A percentile compares a stretch with the other conserved stretches of the same genome.
These are phyloP conservation scores for Todiramphus chloris DNA, from an alignment of 2,113 vertebrate genomes.

Conservation along the genomic window DNA sequence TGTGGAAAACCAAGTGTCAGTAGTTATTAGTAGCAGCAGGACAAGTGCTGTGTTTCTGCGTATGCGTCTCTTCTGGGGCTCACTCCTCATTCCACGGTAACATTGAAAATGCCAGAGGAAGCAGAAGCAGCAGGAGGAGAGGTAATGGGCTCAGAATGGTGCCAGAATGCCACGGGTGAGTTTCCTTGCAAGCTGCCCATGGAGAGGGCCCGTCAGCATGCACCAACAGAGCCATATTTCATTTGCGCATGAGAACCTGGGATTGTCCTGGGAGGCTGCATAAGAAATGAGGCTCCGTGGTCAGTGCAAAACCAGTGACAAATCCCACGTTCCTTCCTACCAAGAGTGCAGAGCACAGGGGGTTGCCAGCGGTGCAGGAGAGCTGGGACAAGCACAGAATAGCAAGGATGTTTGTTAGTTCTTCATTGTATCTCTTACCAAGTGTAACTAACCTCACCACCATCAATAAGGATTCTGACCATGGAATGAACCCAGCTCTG, in stretches of 20 bases:
- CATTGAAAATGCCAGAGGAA: not conserved
- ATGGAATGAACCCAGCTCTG: not conserved
- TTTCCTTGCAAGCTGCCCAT: conserved; percentile 11
- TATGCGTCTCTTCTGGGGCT: conserved; percentile 10
- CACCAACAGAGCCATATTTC: conserved; percentile 28
- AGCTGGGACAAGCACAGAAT: not conserved
- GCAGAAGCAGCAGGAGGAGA: conserved; percentile 42
- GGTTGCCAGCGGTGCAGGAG: not conserved
- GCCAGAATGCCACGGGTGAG: conserved; percentile 22
- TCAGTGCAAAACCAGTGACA: not conserved
- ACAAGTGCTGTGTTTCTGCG: not conserved
- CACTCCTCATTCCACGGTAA: not conserved
- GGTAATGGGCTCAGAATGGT: conserved; percentile 27
- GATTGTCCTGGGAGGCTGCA: not conserved
- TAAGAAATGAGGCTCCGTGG: conserved; percentile 6
- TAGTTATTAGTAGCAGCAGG: not conserved
- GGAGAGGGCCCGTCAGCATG: conserved; percentile 1
- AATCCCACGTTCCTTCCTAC: not conserved
- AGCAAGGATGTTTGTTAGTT: not conserved
- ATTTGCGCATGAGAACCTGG: not conserved
- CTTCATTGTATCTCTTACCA: not conserved
- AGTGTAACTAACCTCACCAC: not conserved
- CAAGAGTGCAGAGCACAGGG: not conserved
- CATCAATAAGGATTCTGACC: not conserved
- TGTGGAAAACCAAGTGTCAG: conserved; percentile 25